These are phyloP conservation scores for Recurvirostra avosetta DNA, from an alignment of 2,113 vertebrate species.

Conservation along the genomic window DNA sequence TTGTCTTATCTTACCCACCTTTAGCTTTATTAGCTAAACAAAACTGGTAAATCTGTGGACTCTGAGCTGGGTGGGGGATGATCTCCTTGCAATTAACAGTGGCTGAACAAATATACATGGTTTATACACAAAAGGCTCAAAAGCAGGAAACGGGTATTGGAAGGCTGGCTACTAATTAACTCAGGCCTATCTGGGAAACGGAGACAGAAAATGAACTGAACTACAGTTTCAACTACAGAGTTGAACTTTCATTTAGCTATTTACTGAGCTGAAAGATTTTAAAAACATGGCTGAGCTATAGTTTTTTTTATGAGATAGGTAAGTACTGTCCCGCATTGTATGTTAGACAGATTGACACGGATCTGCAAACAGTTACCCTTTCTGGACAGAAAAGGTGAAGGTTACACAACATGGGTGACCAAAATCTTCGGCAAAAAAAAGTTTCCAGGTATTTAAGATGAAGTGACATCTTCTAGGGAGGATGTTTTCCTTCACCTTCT, in stretches of 20 bases:
- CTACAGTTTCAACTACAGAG: not conserved
- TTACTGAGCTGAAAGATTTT: not conserved
- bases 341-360: not conserved
- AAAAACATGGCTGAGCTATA: not conserved
- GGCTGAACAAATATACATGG: not conserved
- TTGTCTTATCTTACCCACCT: not conserved
- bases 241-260: not conserved
- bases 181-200: not conserved
- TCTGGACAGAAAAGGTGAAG: not conserved
- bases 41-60: slow-evolving; percentile 17
- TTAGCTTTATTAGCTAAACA: not conserved
- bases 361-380: not conserved
- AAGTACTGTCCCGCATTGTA: not conserved
- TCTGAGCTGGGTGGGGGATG: not conserved
- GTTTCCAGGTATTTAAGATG: not conserved
- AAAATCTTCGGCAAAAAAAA: not conserved
- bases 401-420: not conserved
- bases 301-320: not conserved
- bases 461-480: not conserved
- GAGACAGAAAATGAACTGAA: not conserved
- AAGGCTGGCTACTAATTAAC: slow-evolving; percentile 2
- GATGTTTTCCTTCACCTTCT: not conserved
- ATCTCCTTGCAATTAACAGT: not conserved
- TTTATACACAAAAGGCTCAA: not conserved
- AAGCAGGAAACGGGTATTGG: not conserved